Conservation (phyloP, 1,140 invertebrate genomes). For the Zaprionus kolodkinae region DNA sequence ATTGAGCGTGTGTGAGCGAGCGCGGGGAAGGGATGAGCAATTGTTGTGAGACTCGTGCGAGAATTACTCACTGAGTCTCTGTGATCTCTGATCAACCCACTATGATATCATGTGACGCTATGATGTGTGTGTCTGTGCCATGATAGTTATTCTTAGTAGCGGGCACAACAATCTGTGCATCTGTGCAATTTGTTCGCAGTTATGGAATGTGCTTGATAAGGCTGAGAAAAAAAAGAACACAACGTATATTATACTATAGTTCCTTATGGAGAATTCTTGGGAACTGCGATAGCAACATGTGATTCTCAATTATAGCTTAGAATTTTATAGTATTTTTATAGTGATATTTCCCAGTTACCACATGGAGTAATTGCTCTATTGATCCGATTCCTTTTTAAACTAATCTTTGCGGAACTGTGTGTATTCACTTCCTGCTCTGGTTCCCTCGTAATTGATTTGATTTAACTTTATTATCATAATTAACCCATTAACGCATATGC, state of each 20-base stretch:
- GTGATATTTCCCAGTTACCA: neutral
- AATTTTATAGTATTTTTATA: neutral
- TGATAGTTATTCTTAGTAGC: neutral
- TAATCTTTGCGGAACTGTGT: neutral
- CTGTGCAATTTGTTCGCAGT: neutral
- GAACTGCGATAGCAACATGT: neutral
- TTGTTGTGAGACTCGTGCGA: neutral
- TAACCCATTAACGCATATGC: conserved; percentile 7
- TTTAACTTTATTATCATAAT: neutral
- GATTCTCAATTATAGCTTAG: neutral
- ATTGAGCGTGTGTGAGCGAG: neutral
- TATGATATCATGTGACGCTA: conserved; percentile 13
- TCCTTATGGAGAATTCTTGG: neutral
- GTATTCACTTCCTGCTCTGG: neutral
- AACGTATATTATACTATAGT: neutral
- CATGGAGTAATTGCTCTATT: neutral
- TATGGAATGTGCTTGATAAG: neutral
- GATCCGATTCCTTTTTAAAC: neutral
- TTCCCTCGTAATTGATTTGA: neutral
- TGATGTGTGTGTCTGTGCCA: neutral
- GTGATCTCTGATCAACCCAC: neutral
- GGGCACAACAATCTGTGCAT: neutral
- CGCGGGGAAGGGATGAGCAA: neutral
- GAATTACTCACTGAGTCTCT: conserved; percentile 7
- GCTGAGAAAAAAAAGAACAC: neutral